Evolutionary conservation across 2,113 vertebrate genomes (phyloP), one percentile per base, ranked within the genome.

Genomic region (Ceyx margarethae): DNA sequence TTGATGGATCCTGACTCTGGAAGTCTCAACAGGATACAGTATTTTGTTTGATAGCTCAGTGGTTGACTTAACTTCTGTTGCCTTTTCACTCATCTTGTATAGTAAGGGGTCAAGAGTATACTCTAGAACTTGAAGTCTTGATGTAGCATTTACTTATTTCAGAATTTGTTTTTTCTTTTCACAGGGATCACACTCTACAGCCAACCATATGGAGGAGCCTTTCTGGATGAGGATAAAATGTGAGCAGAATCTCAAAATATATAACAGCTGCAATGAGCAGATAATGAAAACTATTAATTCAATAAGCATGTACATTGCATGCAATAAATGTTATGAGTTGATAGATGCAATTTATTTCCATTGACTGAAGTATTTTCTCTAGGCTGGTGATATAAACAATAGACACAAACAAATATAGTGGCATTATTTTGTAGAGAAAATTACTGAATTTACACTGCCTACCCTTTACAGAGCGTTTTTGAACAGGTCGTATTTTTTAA

Each of bases 211-310:
- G 96, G 97, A 92, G 97, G 97, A 31, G 50, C 89, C 45, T 81
- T 98, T 54, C 83, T 98, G 65, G 95, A 97, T 31, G 97, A 98
- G 61, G 98, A 98, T 60, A 97, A 96, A 94, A 97, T 98, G 98
- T 98, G 81, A 98, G 97, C 75, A 67, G 81, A 81, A 13, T 75
- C 33, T 66, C 66, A 57, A 81, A 72, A 65, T 13, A 25, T 15
- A 3, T 81, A 62, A 54, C 8, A 64, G 15, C 17, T 62, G 9
- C 29, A 75, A 17, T 37, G 19, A 77, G 9, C 29, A 83, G n/a
- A 75, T 11, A 85, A 56, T 37, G 43, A 5, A 90, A 91, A n/a
- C 7, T 51, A 15, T 28, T 33, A 16, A 45, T 75, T 81, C 11
- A 72, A 43, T 61, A 57, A 60, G 12, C 37, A 58, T 50, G 9